Percentiles rank a stretch among this genome's conserved stretches.
These are phyloP conservation scores for Drosophila obscura DNA, from an alignment of 1,140 invertebrate species.

Conservation along the genomic window DNA sequence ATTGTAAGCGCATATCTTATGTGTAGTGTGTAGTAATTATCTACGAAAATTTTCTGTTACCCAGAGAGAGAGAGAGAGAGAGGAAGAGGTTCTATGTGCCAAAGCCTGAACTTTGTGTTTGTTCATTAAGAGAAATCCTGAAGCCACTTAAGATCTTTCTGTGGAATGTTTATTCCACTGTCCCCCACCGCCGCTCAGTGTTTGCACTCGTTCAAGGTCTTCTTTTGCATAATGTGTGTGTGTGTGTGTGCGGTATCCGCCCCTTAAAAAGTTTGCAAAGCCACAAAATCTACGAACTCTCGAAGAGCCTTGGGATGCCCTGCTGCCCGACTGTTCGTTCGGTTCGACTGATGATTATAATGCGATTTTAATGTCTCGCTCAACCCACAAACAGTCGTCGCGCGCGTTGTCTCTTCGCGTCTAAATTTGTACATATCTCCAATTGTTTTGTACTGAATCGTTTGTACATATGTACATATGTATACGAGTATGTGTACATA, in stretches of 20 bases:
- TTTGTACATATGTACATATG: constrained; percentile 15
- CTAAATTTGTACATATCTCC: constrained; percentile 1
- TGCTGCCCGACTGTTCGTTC: too few species aligned
- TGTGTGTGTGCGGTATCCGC: constrained; percentile 21
- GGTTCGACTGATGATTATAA: constrained; percentile 45
- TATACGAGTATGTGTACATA: constrained; percentile 16
- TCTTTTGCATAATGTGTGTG: too few species aligned
- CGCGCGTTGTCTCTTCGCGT: constrained; percentile 35
- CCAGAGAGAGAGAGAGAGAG: not conserved
- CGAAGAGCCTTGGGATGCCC: too few species aligned
- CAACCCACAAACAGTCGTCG: constrained; percentile 29
- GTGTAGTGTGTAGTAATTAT: constrained; percentile 8
- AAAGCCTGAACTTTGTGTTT: not conserved
- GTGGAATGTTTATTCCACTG: not conserved
- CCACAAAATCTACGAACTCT: not conserved
- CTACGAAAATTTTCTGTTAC: constrained; percentile 24
- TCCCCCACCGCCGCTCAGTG: too few species aligned
- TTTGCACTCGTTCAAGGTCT: constrained; percentile 11
- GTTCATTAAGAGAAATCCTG: constrained; percentile 23
- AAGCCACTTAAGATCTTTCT: not conserved
- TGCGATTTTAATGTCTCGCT: constrained; percentile 61
- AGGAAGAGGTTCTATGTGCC: not conserved
- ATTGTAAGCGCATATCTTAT: constrained; percentile 1
- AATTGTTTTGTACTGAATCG: constrained; percentile 29
- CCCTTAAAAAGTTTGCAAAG: constrained; percentile 20